Evolutionary conservation across 2,888 invertebrate genomes (phyloP).

Genomic region (Spodoptera littoralis): DNA sequence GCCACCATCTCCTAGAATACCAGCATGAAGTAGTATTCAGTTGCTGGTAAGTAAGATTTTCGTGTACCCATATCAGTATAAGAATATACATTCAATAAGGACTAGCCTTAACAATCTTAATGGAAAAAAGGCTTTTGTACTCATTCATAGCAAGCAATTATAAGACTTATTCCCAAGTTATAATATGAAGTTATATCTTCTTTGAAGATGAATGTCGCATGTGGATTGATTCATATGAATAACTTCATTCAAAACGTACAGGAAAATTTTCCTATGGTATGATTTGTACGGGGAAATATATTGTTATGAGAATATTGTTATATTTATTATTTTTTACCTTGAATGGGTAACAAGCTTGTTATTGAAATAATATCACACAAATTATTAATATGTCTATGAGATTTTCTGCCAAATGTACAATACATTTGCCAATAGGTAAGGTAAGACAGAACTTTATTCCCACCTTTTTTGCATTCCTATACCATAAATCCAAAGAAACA

Average conservation of each 20-base stretch:
- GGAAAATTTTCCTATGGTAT: neutral
- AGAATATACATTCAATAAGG: too few relatives aligned
- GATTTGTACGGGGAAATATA: too few relatives aligned
- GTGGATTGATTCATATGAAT: conserved; percentile 12
- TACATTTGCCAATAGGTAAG: too few relatives aligned
- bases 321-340: conserved; percentile 1
- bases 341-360: neutral
- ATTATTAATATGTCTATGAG: too few relatives aligned
- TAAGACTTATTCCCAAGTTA: neutral
- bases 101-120: neutral
- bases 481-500: too few relatives aligned
- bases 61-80: too few relatives aligned
- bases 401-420: too few relatives aligned
- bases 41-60: too few relatives aligned
- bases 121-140: conserved; percentile 21
- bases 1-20: too few relatives aligned
- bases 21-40: too few relatives aligned
- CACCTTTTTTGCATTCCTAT: too few relatives aligned
- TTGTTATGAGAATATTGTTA: neutral
- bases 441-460: too few relatives aligned
- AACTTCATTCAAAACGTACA: conserved; percentile 3
- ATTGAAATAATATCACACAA: conserved; percentile 1
- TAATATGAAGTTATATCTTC: conserved; percentile 13
- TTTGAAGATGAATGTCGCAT: neutral
- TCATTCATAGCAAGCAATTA: conserved; percentile 14